Evolutionary conservation across 2,113 vertebrate genomes (phyloP), one percentile per base, ranked within the genome.

Genomic region (Corydoras sp.): DNA sequence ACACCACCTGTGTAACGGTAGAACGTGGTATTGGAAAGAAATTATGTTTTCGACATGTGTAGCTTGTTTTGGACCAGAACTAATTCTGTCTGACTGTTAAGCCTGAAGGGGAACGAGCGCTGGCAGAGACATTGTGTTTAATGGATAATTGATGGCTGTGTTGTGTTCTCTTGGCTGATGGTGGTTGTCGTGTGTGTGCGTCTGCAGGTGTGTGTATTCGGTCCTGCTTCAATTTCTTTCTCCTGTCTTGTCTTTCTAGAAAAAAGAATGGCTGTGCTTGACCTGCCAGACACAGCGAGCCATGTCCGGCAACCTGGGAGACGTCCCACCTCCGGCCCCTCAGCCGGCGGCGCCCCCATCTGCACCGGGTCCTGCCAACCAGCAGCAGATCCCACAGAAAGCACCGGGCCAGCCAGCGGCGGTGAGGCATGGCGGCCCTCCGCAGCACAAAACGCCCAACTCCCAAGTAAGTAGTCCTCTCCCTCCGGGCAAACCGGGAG

Each of bases 231-330:
- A 43, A 15, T 29, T 8, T 48, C 8, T 10, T 32, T 73, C 32
- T 83, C 14, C 82, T 72, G 3, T 65, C 88, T 69, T 89, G 62
- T 87, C 76, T 92, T 94, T 77, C 88, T 61, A 99, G 97, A 98
- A 96, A 86, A 96, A 95, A 29, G 96, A 99, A 89, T 99, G 97
- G 97, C 92, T 99, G 51, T 99, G 97, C 84, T 90, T 99, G 89
- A 99, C 97, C 87, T 99, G 96, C 91, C 96, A 99, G 93, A 99
- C 96, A 8, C 93, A 97, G 87, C 89, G 96, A 80, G 92, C 98
- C 68, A 87, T 98, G 4, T 95, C 98, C 73, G 96, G 95, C 83
- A 90, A 90, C 83, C 86, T 99, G 32, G 97, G 94, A 48, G 95
- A 96, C 79, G 82, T 81, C 77, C 89, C 91, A 24, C 75, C 86